Base-by-base conservation (phyloP, 37 sponge, comb jelly and placozoan genomes). In the Crambe crambe region DNA sequence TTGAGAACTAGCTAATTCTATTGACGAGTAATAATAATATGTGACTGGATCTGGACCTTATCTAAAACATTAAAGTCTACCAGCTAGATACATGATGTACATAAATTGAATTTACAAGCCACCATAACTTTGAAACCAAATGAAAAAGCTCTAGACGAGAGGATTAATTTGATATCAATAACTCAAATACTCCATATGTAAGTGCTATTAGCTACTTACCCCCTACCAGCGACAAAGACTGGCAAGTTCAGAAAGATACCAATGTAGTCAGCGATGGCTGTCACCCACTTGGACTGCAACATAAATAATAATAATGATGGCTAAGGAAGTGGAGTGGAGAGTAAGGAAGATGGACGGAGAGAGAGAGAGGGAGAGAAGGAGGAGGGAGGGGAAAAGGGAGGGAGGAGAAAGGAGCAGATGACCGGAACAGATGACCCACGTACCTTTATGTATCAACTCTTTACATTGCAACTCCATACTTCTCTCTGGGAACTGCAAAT, bases 231-330 rank as follows among this genome's bases (percentile, higher is more conserved):
- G n/a, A 80, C 63, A 56, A 86, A 79, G 41, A 64, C 81, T 0
- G 58, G 56, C 29, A 80, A 0, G 42, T 80, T 61, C 32, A 86
- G 54, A 5, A 61, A 42, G 29, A 66, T 60, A 32, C 87, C 80
- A 65, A 80, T 38, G 4, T 77, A 70, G 21, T 88, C 78, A 1
- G 73, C 68, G 20, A 88, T 68, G 3, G 56, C 26, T 31, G 51
- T 70, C 31, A 88, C 72, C 89, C 89, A 88, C 73, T 82, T 77
- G 62, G 84, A 70, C 89, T 88, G 56, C 17, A 68, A 12, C 12
- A n/a, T n/a, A n/a, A n/a, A n/a, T n/a, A n/a, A n/a, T n/a, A n/a
- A n/a, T n/a, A n/a, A n/a, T n/a, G n/a, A n/a, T n/a, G n/a, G n/a
- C 5, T 20, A 34, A n/a, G n/a, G n/a, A n/a, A n/a, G n/a, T n/a